Evolutionary conservation across 2,113 vertebrate species (phyloP).

Genomic region (Sylvietta virens): DNA sequence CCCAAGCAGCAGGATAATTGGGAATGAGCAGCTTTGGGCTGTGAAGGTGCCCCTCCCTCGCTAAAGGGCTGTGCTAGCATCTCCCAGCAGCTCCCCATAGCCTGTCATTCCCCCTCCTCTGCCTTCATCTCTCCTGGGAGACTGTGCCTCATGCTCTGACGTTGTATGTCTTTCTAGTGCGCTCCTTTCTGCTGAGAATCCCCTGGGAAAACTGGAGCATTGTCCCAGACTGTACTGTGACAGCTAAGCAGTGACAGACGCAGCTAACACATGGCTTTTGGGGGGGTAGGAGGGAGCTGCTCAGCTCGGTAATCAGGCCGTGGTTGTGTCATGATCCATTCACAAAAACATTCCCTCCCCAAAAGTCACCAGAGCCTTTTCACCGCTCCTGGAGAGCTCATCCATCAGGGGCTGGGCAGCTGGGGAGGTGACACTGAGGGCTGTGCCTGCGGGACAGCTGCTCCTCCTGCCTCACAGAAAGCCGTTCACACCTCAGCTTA

Average conservation of each 20-base stretch:
- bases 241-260: conserved; percentile 1
- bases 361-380: not conserved
- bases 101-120: not conserved
- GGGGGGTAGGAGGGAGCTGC: not conserved
- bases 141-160: not conserved
- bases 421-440: not conserved
- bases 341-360: not conserved
- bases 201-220: not conserved
- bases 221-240: conserved; percentile 31
- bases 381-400: not conserved
- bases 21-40: not conserved
- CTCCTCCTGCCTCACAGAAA: not conserved
- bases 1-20: not conserved
- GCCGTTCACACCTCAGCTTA: not conserved
- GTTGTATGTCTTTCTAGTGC: not conserved
- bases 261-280: conserved; percentile 21
- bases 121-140: not conserved
- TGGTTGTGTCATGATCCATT: not conserved
- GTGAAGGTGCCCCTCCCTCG: not conserved
- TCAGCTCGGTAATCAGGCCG: not conserved
- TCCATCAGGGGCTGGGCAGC: not conserved
- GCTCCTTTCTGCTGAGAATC: conserved; percentile 6
- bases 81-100: not conserved
- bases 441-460: not conserved
- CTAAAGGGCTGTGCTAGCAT: not conserved